phyloP scores from a whole-genome alignment of 1,140 invertebrate species.

The Camponotus vicinus region DNA sequence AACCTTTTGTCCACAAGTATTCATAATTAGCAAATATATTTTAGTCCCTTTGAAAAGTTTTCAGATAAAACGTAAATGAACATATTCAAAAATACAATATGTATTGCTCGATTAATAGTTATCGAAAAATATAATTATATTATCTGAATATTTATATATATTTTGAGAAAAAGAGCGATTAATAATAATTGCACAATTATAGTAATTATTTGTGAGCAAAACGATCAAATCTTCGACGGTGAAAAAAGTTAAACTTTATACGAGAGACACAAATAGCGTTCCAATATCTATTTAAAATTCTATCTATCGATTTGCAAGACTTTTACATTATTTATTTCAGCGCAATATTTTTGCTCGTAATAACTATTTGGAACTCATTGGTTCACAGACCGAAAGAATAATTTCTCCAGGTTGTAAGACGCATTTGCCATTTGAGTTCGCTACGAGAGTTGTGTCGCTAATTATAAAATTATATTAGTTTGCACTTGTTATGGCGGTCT shows the following conservation, averaged over 20 bases:
- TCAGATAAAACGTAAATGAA: neutral
- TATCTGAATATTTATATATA: neutral
- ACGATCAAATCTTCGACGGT: neutral
- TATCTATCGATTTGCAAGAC: neutral
- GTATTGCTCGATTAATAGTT: neutral
- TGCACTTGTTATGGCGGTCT: neutral
- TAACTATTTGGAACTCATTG: neutral
- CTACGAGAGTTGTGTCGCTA: neutral
- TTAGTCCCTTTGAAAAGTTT: neutral
- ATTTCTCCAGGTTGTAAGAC: constrained; percentile 9
- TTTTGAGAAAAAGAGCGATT: neutral
- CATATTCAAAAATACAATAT: neutral
- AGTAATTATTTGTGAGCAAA: neutral
- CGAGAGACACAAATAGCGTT: neutral
- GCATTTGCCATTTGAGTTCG: constrained; percentile 10
- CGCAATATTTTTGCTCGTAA: neutral
- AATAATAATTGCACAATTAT: neutral
- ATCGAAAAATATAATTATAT: neutral
- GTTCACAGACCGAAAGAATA: neutral
- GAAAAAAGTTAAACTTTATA: neutral
- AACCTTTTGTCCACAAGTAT: neutral
- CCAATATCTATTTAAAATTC: neutral
- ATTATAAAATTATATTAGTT: constrained; percentile 3
- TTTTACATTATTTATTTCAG: neutral
- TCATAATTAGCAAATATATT: neutral